A percentile compares a stretch with the other conserved stretches of the same genome.
These are phyloP conservation scores for Drosophila ananassae DNA, from an alignment of 1,140 invertebrate species.

Conservation along the genomic window DNA sequence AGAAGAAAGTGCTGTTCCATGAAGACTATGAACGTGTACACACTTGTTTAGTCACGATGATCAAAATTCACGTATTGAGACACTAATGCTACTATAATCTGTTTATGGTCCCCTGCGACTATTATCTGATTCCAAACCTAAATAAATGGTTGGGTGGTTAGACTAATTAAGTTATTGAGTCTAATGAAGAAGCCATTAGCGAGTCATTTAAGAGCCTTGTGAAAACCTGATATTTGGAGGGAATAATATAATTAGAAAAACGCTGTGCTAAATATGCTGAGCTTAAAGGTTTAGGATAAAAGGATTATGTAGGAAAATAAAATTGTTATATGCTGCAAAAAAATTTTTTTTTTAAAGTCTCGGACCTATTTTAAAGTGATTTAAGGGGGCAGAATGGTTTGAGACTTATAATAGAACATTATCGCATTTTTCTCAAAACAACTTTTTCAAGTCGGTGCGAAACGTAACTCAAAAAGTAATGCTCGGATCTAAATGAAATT, in stretches of 20 bases:
- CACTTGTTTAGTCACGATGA: neutral
- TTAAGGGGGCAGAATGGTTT: too few species aligned
- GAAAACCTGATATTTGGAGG: conserved; percentile 5
- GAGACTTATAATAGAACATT: too few species aligned
- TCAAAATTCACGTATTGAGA: neutral
- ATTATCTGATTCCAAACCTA: conserved; percentile 4
- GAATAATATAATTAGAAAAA: conserved; percentile 8
- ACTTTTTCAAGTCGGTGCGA: too few species aligned
- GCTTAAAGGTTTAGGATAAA: neutral
- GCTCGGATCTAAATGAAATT: too few species aligned
- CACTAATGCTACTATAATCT: neutral
- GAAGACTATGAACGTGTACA: conserved; percentile 1
- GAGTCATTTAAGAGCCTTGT: conserved; percentile 10
- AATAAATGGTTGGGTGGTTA: conserved; percentile 4
- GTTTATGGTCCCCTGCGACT: conserved; percentile 1
- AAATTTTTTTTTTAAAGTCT: too few species aligned
- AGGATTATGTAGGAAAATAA: conserved; percentile 9
- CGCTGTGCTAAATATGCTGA: conserved; percentile 6
- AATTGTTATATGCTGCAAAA: neutral
- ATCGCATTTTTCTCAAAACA: too few species aligned
- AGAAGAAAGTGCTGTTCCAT: neutral
- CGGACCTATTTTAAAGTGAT: too few species aligned
- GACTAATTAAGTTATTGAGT: neutral
- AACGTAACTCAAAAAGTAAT: too few species aligned
- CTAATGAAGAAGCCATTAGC: conserved; percentile 7